Percentiles rank a stretch among this genome's conserved stretches.
Conservation (phyloP, 2,113 vertebrate species). For the Gymnorhina tibicen region DNA sequence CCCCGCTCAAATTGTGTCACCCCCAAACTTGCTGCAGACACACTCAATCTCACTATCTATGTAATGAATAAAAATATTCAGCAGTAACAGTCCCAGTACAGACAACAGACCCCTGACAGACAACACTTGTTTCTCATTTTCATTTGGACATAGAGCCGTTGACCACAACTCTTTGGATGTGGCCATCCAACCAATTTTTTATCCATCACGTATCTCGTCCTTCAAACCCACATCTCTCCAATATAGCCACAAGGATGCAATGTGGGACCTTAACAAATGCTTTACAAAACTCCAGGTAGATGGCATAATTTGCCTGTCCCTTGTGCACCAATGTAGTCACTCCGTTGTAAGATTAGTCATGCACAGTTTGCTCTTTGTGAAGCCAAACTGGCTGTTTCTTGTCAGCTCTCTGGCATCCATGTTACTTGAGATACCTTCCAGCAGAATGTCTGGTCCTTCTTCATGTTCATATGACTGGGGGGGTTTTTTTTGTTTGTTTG, state of each 20-base stretch:
- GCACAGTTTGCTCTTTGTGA: not conserved
- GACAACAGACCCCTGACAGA: not conserved
- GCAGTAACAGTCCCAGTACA: not conserved
- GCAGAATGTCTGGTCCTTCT: not conserved
- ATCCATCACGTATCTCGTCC: not conserved
- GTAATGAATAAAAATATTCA: not conserved
- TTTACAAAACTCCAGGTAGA: not conserved
- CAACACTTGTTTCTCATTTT: not conserved
- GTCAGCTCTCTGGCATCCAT: not conserved
- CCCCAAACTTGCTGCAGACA: not conserved
- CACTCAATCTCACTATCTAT: not conserved
- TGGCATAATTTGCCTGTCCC: fast-evolving
- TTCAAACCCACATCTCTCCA: not conserved
- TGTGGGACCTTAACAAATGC: not conserved
- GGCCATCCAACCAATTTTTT: not conserved
- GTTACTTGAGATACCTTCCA: not conserved
- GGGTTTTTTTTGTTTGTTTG: no score
- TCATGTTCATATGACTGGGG: not conserved
- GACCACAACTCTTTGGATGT: not conserved
- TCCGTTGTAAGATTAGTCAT: not conserved
- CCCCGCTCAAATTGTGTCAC: not conserved
- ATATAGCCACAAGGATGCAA: not conserved
- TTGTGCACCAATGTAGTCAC: not conserved
- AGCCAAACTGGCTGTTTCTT: not conserved
- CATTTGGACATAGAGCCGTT: not conserved